Evolutionary conservation across 2,888 invertebrate genomes (phyloP).

Genomic region (Liopterus haemorrhoidalis): DNA sequence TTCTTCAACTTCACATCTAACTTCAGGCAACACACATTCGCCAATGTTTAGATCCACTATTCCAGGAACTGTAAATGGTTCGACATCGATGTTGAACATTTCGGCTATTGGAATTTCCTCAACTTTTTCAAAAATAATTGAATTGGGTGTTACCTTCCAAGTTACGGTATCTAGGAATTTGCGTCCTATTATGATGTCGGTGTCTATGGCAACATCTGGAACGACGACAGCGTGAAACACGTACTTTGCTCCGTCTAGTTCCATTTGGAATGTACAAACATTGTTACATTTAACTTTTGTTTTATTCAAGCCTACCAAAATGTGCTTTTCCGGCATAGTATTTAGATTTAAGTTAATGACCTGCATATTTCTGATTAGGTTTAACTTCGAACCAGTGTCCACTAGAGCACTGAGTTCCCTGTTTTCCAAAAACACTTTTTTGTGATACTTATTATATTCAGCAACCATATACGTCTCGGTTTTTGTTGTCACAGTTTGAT

Average conservation of each 20-base stretch:
- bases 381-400: conserved; percentile 3
- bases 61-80: no score
- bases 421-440: background rate
- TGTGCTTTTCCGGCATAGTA: background rate
- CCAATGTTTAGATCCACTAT: no score
- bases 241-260: background rate
- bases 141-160: background rate
- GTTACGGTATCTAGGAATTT: conserved; percentile 2
- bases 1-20: no score
- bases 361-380: background rate
- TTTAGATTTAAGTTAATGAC: background rate
- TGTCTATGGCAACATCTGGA: background rate
- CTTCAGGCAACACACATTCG: no score
- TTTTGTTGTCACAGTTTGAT: background rate
- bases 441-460: no score
- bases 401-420: conserved; percentile 2
- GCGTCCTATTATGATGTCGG: conserved; percentile 2
- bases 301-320: conserved; percentile 3
- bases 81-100: no score
- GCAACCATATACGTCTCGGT: no score
- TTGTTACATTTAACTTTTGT: background rate
- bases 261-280: background rate
- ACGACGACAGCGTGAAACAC: conserved; percentile 1
- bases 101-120: no score
- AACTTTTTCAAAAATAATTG: conserved; percentile 1